These are phyloP conservation scores for Aythya fuligula DNA, from an alignment of 2,797 vertebrate species.

Conservation along the genomic window DNA sequence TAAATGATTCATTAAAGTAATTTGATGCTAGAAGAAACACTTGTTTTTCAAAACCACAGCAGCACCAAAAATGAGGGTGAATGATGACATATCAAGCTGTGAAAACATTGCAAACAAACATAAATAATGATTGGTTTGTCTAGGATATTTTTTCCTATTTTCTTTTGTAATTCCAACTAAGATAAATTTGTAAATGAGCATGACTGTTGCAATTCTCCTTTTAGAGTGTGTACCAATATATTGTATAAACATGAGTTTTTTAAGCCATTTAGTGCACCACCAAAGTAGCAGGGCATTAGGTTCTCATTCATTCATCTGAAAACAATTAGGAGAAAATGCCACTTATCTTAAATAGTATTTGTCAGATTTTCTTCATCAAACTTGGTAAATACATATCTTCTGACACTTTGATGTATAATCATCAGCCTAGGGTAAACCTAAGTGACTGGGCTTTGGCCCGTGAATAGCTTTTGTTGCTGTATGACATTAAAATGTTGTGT, in stretches of 20 bases:
- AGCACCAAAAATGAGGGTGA: neutral
- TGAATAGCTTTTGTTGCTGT: constrained; percentile 80
- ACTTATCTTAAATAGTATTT: constrained; percentile 84
- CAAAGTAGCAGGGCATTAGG: constrained; percentile 77
- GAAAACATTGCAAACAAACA: neutral
- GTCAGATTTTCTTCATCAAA: constrained; percentile 85
- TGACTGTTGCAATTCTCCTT: constrained; percentile 49
- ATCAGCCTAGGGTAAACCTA: constrained; percentile 79
- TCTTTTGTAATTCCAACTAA: neutral
- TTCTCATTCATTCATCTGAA: constrained; percentile 82
- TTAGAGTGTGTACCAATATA: constrained; percentile 5
- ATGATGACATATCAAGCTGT: neutral
- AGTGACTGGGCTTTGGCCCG: constrained; percentile 82
- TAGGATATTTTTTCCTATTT: neutral
- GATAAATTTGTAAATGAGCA: constrained; percentile 20
- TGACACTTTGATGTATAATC: constrained; percentile 85
- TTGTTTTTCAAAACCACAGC: neutral
- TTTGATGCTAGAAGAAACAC: neutral
- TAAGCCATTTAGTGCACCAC: constrained; percentile 75
- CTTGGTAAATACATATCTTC: constrained; percentile 84
- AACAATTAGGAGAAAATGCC: constrained; percentile 83
- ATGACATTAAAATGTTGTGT: constrained; percentile 80
- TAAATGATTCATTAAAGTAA: neutral
- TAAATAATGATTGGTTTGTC: neutral
- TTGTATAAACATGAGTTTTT: constrained; percentile 74